Evolutionary conservation across 1,140 invertebrate species (phyloP).

Genomic region (Helicoverpa armigera): DNA sequence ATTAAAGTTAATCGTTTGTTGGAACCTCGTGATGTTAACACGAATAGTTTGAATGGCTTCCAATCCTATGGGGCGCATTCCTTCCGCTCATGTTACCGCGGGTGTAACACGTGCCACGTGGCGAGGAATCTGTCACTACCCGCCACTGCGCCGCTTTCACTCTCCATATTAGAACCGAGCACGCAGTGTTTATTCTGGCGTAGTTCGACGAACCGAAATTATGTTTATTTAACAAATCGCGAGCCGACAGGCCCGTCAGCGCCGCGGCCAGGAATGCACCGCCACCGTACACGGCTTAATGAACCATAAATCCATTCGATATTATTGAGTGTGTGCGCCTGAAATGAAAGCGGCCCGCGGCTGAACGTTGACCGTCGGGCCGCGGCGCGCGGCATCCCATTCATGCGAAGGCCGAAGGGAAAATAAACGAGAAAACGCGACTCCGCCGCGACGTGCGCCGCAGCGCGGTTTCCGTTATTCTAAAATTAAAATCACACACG

Average conservation of each 20-base stretch:
- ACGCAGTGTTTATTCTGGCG: constrained; percentile 54
- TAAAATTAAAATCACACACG: constrained; percentile 77
- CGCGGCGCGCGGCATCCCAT: constrained; percentile 73
- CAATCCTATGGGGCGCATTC: constrained; percentile 59
- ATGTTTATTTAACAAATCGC: constrained; percentile 64
- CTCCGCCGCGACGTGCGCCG: constrained; percentile 50
- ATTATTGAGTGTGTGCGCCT: constrained; percentile 72
- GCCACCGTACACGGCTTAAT: constrained; percentile 71
- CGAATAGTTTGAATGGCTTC: constrained; percentile 58
- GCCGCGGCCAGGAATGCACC: constrained; percentile 57
- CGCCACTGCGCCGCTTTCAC: constrained; percentile 65
- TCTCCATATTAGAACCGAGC: constrained; percentile 67
- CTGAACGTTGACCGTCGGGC: constrained; percentile 70
- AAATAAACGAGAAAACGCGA: constrained; percentile 68
- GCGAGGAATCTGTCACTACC: constrained; percentile 70
- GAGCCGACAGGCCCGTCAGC: constrained; percentile 52
- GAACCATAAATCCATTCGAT: constrained; percentile 79
- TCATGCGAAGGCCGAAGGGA: constrained; percentile 78
- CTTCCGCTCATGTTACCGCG: constrained; percentile 57
- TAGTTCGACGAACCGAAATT: constrained; percentile 70
- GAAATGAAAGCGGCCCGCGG: constrained; percentile 64
- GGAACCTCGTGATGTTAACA: constrained; percentile 38
- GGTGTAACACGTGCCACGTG: constrained; percentile 60
- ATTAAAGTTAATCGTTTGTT: constrained; percentile 41
- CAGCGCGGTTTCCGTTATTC: constrained; percentile 74